These are phyloP conservation scores for Mermis nigrescens DNA, from an alignment of 2,888 invertebrate genomes.

Conservation along the genomic window DNA sequence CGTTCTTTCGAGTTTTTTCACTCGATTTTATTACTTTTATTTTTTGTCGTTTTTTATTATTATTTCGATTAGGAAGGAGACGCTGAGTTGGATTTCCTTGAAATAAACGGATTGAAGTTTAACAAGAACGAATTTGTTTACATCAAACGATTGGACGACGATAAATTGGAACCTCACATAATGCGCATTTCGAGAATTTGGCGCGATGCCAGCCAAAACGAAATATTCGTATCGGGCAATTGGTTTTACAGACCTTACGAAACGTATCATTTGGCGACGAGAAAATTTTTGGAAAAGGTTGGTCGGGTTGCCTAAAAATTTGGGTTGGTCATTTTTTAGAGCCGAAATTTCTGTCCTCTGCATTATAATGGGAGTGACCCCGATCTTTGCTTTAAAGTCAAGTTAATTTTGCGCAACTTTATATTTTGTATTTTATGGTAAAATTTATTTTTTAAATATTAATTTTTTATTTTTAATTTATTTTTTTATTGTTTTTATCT, in stretches of 20 bases:
- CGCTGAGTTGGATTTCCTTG: constrained; percentile 28
- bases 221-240: constrained; percentile 56
- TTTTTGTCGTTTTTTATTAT: no score
- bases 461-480: no score
- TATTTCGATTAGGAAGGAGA: constrained; percentile 23
- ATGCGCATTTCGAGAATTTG: constrained; percentile 71
- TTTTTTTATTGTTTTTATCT: no score
- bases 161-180: constrained; percentile 51
- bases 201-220: constrained; percentile 59
- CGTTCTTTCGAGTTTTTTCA: no score
- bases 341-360: no score
- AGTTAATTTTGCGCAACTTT: not conserved
- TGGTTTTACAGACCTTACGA: constrained; percentile 78
- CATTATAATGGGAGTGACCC: no score
- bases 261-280: constrained; percentile 79
- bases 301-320: not conserved
- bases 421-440: no score
- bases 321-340: not conserved
- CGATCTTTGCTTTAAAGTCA: not conserved
- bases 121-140: constrained; percentile 79
- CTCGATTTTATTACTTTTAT: no score
- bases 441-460: no score
- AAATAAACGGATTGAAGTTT: constrained; percentile 52
- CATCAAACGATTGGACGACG: constrained; percentile 38
- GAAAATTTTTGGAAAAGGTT: constrained; percentile 74